Base-by-base conservation (phyloP, 2,797 vertebrate genomes). In the Valencia hispanica region DNA sequence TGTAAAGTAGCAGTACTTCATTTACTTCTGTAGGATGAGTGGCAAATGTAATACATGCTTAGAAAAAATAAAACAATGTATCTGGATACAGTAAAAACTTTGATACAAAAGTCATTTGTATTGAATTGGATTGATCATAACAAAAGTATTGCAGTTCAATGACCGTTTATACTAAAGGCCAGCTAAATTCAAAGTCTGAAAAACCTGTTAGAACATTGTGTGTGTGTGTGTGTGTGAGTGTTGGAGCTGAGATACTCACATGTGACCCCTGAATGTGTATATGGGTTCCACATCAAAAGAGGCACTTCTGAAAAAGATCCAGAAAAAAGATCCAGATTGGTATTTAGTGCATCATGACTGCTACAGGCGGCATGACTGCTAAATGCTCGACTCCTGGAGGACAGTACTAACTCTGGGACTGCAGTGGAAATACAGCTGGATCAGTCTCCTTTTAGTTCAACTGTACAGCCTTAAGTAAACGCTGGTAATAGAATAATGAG, bases 271-370 rank as follows among this genome's bases (percentile, higher is more conserved):
- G 95, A 99, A 99, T 2, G 98, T 99, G 92, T 99, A 99, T 94
- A 99, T 95, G 47, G 98, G 98, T 88, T 99, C 98, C 95, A 99
- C 98, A 88, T 99, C 98, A 89, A 99, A 97, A 84, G 98, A 99
- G 96, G 98, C 97, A 98, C 97, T 99, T 97, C 98, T 99, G 86
- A 68, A 96, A 88, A 72, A 79, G 6, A 48, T 48, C 17, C 17
- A 17, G 15, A 36, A 22, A 66, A 12, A n/a, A n/a, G 36, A 66
- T n/a, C 22, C 63, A 41, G 63, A n/a, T n/a, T 20, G 17, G 59
- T 36, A 18, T 34, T 66, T 22, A 36, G 61, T 9, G 7, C 32
- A 65, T 65, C 34, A 65, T 12, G 34, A 36, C 9, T n/a, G 36
- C 22, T 12, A 7, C 10, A 39, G n/a, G n/a, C n/a, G n/a, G n/a